Evolutionary conservation across 2,888 invertebrate species (phyloP).

Genomic region (Euplagia quadripunctaria): DNA sequence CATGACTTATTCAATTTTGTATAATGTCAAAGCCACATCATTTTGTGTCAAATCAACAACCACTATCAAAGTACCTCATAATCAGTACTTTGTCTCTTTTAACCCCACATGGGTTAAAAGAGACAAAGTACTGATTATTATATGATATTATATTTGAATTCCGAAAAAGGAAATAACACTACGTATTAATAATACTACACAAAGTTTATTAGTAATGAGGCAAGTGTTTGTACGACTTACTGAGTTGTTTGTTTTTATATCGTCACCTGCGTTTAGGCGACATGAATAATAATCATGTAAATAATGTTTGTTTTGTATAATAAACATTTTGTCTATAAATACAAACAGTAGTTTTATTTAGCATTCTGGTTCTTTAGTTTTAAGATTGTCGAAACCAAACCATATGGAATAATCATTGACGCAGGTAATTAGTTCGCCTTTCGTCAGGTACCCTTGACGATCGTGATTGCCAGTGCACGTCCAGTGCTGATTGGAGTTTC

Average conservation of each 20-base stretch:
- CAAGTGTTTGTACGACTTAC: constrained; percentile 53
- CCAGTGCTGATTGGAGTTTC: constrained; percentile 60
- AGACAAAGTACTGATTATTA: no score
- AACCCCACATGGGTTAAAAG: no score
- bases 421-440: constrained; percentile 65
- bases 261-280: constrained; percentile 55
- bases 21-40: no score
- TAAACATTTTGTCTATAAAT: constrained; percentile 69
- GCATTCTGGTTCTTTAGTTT: constrained; percentile 70
- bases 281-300: constrained; percentile 72
- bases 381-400: constrained; percentile 70
- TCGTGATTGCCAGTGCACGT: constrained; percentile 63
- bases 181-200: not conserved
- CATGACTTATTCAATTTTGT: not conserved
- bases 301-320: constrained; percentile 80
- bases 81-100: not conserved
- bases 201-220: constrained; percentile 4
- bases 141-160: no score
- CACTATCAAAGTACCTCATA: not conserved
- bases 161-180: not conserved
- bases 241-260: constrained; percentile 58
- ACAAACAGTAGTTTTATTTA: constrained; percentile 30
- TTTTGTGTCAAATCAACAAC: not conserved
- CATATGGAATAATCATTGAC: constrained; percentile 63
- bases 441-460: constrained; percentile 43